Evolutionary conservation across 2,888 invertebrate genomes (phyloP).

Genomic region (Hydraecia micacea): DNA sequence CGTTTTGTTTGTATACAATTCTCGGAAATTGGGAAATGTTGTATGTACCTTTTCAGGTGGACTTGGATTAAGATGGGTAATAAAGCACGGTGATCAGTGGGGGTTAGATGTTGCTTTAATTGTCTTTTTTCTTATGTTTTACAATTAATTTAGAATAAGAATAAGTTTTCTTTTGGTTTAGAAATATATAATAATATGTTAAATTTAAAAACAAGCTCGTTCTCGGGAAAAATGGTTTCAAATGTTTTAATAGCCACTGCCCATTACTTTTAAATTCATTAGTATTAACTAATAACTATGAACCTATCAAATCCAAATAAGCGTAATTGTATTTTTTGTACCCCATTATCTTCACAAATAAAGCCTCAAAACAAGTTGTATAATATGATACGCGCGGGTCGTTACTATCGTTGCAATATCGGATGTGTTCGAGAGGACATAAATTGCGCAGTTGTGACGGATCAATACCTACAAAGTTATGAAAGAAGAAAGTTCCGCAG

Average conservation of each 20-base stretch:
- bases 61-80: slow-evolving; percentile 39
- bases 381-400: slow-evolving; percentile 67
- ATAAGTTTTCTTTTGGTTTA: background rate
- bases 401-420: slow-evolving; percentile 78
- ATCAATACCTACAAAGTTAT: slow-evolving; percentile 90
- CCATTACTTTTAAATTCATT: background rate
- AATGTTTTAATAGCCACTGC: background rate
- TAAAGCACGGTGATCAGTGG: slow-evolving; percentile 11
- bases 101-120: background rate
- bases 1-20: slow-evolving; percentile 68
- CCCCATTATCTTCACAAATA: slow-evolving; percentile 27
- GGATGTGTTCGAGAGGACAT: slow-evolving; percentile 82
- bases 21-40: slow-evolving; percentile 30
- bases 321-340: background rate
- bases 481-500: slow-evolving; percentile 90
- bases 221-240: background rate
- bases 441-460: slow-evolving; percentile 89
- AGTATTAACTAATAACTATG: background rate
- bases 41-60: slow-evolving; percentile 33
- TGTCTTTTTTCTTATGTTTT: background rate
- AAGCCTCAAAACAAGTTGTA: slow-evolving; percentile 31
- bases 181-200: background rate
- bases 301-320: slow-evolving; percentile 1
- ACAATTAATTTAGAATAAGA: background rate
- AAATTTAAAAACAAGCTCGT: background rate